Evolutionary conservation across 2,113 vertebrate species (phyloP).

Genomic region (Toxotes chatareus): DNA sequence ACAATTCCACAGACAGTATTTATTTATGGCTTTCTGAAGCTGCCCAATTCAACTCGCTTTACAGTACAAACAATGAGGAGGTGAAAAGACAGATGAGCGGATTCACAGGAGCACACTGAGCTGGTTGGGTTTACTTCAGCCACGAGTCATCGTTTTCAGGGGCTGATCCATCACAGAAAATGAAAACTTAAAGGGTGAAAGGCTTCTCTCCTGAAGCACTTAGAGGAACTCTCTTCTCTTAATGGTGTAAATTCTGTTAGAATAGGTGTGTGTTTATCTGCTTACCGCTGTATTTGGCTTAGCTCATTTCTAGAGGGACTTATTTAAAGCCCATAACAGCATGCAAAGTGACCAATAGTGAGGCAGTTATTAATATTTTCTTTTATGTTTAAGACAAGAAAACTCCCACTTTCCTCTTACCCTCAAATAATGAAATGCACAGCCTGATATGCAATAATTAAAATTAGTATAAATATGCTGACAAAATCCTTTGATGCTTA

Average conservation of each 20-base stretch:
- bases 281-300: conserved; percentile 48
- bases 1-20: conserved; percentile 42
- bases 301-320: conserved; percentile 27
- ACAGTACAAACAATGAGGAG: conserved; percentile 53
- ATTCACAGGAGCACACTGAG: conserved; percentile 20
- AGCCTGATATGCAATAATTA: conserved; percentile 38
- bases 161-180: conserved; percentile 54
- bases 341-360: conserved; percentile 65
- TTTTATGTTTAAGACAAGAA: conserved; percentile 62
- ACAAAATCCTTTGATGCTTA: conserved; percentile 80
- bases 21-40: conserved; percentile 56
- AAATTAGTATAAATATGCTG: conserved; percentile 69
- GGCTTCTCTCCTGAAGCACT: conserved; percentile 36
- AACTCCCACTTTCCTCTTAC: conserved; percentile 45
- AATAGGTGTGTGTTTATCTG: conserved; percentile 43
- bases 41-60: conserved; percentile 41
- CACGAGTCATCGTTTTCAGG: conserved; percentile 42
- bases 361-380: conserved; percentile 66
- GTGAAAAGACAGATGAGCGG: conserved; percentile 24
- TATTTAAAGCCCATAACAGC: conserved; percentile 42
- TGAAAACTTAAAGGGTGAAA: conserved; percentile 36
- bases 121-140: conserved; percentile 5
- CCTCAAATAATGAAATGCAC: conserved; percentile 65
- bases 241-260: conserved; percentile 23
- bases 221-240: neutral